Evolutionary conservation across 2,888 invertebrate genomes (phyloP).

Genomic region (Chaetoderma sp.): DNA sequence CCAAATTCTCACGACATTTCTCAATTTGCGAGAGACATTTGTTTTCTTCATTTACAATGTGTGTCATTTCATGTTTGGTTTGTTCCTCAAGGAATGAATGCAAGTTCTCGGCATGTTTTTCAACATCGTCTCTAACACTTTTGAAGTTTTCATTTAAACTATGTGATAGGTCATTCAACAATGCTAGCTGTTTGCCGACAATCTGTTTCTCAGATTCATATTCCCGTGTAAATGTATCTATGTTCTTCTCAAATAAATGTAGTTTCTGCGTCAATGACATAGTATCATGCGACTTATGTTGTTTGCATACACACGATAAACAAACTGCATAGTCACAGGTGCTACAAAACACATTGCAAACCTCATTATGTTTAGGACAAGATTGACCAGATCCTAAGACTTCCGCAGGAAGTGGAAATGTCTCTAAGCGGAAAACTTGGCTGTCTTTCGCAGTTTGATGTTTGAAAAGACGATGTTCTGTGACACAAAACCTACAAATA

Average conservation of each 20-base stretch:
- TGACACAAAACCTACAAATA: constrained; percentile 58
- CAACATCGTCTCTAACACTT: background rate
- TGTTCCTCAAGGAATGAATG: background rate
- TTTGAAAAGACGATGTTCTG: constrained; percentile 52
- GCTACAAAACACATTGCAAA: constrained; percentile 52
- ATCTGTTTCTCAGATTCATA: background rate
- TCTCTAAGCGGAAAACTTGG: constrained; percentile 54
- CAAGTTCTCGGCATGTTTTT: background rate
- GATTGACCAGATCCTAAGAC: constrained; percentile 39
- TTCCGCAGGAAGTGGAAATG: constrained; percentile 37
- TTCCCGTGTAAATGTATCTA: constrained; percentile 5
- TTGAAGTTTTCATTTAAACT: background rate
- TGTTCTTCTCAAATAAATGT: constrained; percentile 37
- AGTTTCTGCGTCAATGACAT: constrained; percentile 49
- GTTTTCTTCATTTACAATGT: background rate
- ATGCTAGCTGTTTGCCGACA: background rate
- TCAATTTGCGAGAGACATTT: background rate
- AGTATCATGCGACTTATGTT: constrained; percentile 50
- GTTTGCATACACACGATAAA: constrained; percentile 50
- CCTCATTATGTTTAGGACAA: constrained; percentile 47
- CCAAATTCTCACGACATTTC: background rate
- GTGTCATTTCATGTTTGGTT: background rate
- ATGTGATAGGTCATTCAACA: background rate
- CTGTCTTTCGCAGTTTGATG: constrained; percentile 36
- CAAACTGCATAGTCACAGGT: constrained; percentile 51